Base-by-base conservation (phyloP, 2,888 invertebrate genomes). In the Dromius quadrimaculatus region DNA sequence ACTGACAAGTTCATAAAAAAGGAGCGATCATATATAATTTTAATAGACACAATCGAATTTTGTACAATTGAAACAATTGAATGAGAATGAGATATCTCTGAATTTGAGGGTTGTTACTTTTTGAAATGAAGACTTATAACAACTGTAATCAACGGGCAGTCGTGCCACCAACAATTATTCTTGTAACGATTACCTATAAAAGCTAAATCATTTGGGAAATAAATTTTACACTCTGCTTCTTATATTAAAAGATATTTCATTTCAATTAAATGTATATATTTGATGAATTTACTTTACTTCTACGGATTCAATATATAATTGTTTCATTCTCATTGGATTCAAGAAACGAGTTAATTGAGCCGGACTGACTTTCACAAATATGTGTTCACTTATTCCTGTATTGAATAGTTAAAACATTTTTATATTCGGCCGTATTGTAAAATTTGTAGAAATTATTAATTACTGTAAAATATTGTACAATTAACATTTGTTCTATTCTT, bases 381-480 rank as follows among this genome's bases (percentile, higher is more conserved):
- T 59, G 59, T 59, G 59, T 59, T 59, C 59, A 59, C 20, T 36
- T 19, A 36, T 36, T 59, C 34, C 19, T 59, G 17, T 36, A 59
- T 54, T 54, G 9, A n/a, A 34, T 11, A 17, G 15, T 8, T 54
- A 13, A 13, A 17, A 57, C 57, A 57, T 57, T 57, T 59, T 59
- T 59, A 59, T 59, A 59, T 59, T 59, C 36, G 36, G 36, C 36
- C 36, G 59, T 36, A 36, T 59, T 59, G 59, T 59, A 59, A 36
- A 59, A 59, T 59, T 57, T 59, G 59, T 59, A 59, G 59, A 59
- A 59, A 59, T 36, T 17, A 59, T 36, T 59, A 6, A 59, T 34
- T 54, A 54, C 28, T 59, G 59, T 59, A 59, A 59, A 11, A 59
- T 59, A 59, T 59, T 57, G 57, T 57, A 28, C 28, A 54, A 54